phyloP scores from a whole-genome alignment of 53 echinoderm and acorn worm genomes.

The Zoroaster sp. region DNA sequence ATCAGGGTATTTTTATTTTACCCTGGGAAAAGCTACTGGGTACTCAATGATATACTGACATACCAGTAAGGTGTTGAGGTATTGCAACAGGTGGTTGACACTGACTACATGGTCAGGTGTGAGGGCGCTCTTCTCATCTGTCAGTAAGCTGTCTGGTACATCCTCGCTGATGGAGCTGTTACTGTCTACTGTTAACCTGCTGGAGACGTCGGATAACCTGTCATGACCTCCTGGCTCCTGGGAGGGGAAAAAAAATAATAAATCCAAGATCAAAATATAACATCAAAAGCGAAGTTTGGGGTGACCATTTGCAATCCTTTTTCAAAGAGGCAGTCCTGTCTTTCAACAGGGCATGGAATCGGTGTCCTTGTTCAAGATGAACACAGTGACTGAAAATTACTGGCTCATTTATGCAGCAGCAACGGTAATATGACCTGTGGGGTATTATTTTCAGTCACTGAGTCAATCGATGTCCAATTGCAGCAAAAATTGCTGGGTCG shows the following conservation, averaged over 20 bases:
- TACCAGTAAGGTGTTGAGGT: slow-evolving; percentile 75
- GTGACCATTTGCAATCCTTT: background rate
- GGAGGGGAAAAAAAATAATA: background rate
- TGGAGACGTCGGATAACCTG: slow-evolving; percentile 18
- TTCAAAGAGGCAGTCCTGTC: too few relatives aligned
- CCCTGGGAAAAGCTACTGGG: too few relatives aligned
- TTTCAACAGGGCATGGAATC: too few relatives aligned
- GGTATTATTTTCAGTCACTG: too few relatives aligned
- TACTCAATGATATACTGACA: too few relatives aligned
- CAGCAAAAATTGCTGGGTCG: too few relatives aligned
- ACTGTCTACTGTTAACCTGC: slow-evolving; percentile 30
- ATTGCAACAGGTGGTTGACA: slow-evolving; percentile 64
- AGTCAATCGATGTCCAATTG: too few relatives aligned
- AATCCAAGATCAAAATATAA: background rate
- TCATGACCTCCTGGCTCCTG: slow-evolving; percentile 12
- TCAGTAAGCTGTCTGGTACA: background rate
- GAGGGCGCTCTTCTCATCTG: background rate
- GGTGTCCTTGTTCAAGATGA: too few relatives aligned
- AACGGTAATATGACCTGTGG: too few relatives aligned
- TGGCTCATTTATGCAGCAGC: too few relatives aligned
- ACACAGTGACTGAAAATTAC: too few relatives aligned
- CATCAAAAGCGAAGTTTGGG: background rate
- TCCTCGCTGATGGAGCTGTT: slow-evolving; percentile 28
- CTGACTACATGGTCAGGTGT: slow-evolving; percentile 59
- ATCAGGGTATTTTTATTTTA: too few relatives aligned